Percentiles rank a stretch among this genome's conserved stretches.
These are phyloP conservation scores for Triplophysa bombifrons DNA, from an alignment of 2,797 vertebrate genomes.

Conservation along the genomic window DNA sequence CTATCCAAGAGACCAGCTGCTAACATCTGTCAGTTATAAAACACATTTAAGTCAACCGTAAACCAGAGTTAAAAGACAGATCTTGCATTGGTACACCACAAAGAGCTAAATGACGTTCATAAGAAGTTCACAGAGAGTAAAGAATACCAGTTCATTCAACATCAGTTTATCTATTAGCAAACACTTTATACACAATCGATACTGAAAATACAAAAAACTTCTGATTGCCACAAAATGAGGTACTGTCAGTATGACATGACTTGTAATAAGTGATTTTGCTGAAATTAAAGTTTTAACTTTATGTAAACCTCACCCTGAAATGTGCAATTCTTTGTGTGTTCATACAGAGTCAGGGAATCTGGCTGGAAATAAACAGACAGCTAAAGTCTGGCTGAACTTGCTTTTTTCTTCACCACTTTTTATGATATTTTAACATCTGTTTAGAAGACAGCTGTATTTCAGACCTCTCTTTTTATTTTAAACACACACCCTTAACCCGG, in stretches of 20 bases:
- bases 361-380: not conserved
- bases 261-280: not conserved
- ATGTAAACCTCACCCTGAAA: not conserved
- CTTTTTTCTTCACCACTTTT: not conserved
- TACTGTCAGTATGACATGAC: not conserved
- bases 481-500: not conserved
- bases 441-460: constrained; percentile 17
- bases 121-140: constrained; percentile 33
- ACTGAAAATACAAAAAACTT: constrained; percentile 20
- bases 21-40: constrained; percentile 39
- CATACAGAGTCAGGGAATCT: not conserved
- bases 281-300: too few species aligned
- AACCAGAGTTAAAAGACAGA: constrained; percentile 21
- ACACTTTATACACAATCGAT: constrained; percentile 22
- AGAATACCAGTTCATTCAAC: constrained; percentile 18
- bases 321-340: not conserved
- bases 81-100: constrained; percentile 38
- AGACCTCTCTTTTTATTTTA: not conserved
- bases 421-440: constrained; percentile 33
- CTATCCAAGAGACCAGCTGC: constrained; percentile 36
- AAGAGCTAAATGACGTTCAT: constrained; percentile 35
- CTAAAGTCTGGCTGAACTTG: not conserved
- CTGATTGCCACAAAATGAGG: constrained; percentile 10
- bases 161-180: constrained; percentile 20
- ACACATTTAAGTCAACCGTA: constrained; percentile 18